Evolutionary conservation across 1,140 invertebrate genomes (phyloP).

Genomic region (Listronotus bonariensis): DNA sequence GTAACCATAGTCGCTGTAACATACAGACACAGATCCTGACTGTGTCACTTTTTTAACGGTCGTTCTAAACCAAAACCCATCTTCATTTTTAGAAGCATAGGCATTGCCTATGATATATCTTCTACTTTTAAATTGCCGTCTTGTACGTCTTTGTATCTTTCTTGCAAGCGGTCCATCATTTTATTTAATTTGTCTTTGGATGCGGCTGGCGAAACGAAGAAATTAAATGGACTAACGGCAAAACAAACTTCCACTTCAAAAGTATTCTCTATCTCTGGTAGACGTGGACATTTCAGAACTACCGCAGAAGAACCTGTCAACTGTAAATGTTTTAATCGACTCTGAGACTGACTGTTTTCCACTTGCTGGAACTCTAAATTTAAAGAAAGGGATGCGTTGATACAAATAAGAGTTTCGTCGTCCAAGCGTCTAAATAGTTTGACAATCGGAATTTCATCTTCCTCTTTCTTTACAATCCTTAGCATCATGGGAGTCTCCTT

Average conservation of each 20-base stretch:
- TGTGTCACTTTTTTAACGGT: conserved; percentile 57
- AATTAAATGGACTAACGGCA: too few species aligned
- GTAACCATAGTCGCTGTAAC: conserved; percentile 63
- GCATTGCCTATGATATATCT: too few species aligned
- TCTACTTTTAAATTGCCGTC: too few species aligned
- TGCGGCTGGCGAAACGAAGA: too few species aligned
- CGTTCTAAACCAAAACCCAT: conserved; percentile 47
- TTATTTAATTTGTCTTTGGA: too few species aligned
- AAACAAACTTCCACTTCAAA: too few species aligned
- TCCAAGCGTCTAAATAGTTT: conserved; percentile 65
- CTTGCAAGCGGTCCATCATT: too few species aligned
- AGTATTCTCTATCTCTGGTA: conserved; percentile 41
- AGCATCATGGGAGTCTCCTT: conserved; percentile 55
- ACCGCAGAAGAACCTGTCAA: conserved; percentile 42
- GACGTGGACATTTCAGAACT: conserved; percentile 36
- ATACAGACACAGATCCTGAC: conserved; percentile 57
- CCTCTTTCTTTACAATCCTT: conserved; percentile 49
- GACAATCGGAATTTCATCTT: conserved; percentile 54
- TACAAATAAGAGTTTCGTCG: conserved; percentile 63
- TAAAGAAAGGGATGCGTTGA: conserved; percentile 64
- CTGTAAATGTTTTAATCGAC: too few species aligned
- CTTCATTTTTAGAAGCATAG: too few species aligned
- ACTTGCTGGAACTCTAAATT: conserved; percentile 50
- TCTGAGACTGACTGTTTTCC: too few species aligned
- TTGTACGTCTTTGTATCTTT: too few species aligned